Base-by-base conservation (phyloP, 2,113 vertebrate genomes). In the Thunnus maccoyii region DNA sequence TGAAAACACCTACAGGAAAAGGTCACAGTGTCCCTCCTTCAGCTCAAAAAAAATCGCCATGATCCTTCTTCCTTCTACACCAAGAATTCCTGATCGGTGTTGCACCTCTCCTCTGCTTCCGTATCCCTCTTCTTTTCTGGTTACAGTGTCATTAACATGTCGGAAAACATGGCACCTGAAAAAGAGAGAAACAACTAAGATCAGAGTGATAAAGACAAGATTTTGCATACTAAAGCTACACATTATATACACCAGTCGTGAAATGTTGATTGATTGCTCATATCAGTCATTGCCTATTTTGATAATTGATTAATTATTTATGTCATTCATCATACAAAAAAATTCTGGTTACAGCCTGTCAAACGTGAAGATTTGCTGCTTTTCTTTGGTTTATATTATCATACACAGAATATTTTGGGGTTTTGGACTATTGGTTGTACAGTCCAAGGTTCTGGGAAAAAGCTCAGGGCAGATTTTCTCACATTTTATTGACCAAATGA, bases 161-260 rank as follows among this genome's bases (percentile, higher is more conserved):
- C 25, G 17, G 8, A 61, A 18, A 13, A 51, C 13, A 6, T 20
- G 15, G 22, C 8, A 72, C 76, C 90, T 90, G 56, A 50, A 55
- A 72, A 61, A 58, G 25, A 50, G 3, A 80, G 48, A 76, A 50
- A 62, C 11, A 56, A 14, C n/a, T 9, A 50, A 52, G 10, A 41
- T 76, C 56, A 80, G 32, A 20, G 11, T n/a, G 3, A 22, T 13
- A 22, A 41, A 41, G 36, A 41, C 8, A 11, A 15, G 12, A 18
- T 44, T 20, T 30, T 20, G 3, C 5, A 51, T 41, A 22, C 9
- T 66, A 30, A 10, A 18, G 36, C 12, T 4, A 36, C 18, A 51
- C 46, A 15, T 32, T 11, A 22, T 20, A 18, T 63, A 32, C 41
- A 25, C 9, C 0, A 3, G 3, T 64, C 51, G 22, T 66, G 17